Percentiles rank a stretch among this genome's conserved stretches.
Evolutionary conservation across 2,888 invertebrate species (phyloP).

Genomic region (Noctua comes): DNA sequence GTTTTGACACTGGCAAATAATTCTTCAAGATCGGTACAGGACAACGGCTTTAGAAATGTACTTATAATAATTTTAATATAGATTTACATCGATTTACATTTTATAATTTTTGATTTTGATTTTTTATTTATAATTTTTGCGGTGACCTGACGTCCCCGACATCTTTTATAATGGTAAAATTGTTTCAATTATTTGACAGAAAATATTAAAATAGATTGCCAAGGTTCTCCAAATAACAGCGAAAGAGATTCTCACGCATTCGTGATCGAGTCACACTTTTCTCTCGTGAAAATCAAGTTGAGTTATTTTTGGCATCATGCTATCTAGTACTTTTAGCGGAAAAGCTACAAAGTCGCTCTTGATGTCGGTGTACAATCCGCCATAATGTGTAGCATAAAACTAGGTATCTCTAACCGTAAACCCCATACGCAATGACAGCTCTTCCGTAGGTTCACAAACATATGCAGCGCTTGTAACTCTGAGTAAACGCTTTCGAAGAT

Average conservation of each 20-base stretch:
- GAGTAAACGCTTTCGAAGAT: neutral
- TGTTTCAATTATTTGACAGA: neutral
- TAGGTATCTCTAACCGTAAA: too few relatives aligned
- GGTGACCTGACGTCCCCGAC: neutral
- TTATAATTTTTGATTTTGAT: too few relatives aligned
- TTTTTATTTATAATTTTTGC: too few relatives aligned
- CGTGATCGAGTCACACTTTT: too few relatives aligned
- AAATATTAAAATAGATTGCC: too few relatives aligned
- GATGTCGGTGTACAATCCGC: too few relatives aligned
- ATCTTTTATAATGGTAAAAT: neutral
- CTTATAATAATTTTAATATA: neutral
- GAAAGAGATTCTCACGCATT: neutral
- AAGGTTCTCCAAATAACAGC: neutral
- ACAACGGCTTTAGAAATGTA: neutral
- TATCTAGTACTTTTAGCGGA: too few relatives aligned
- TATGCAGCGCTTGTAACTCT: too few relatives aligned
- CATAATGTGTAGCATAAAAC: too few relatives aligned
- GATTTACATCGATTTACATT: neutral
- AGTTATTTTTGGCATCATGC: neutral
- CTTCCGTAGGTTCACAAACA: too few relatives aligned
- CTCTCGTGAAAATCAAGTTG: neutral
- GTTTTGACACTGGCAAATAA: neutral
- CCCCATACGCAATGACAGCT: too few relatives aligned
- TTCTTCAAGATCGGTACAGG: neutral
- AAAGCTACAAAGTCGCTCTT: too few relatives aligned